Evolutionary conservation across 2,113 vertebrate genomes (phyloP).

Genomic region (Carollia perspicillata): DNA sequence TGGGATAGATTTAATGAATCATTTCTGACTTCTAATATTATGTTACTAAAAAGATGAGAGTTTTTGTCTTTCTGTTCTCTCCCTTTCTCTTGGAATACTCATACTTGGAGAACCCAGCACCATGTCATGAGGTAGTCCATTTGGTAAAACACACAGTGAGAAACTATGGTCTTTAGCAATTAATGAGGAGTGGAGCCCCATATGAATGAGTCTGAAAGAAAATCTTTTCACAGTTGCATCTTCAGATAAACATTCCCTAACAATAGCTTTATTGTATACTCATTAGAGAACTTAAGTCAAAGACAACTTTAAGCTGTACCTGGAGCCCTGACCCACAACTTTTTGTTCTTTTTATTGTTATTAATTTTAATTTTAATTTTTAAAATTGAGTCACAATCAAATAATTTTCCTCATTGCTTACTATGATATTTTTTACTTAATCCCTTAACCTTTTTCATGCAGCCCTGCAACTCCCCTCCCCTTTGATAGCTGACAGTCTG

Average conservation of each 20-base stretch:
- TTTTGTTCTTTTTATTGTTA: too few species aligned
- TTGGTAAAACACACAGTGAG: not conserved
- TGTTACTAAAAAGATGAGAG: not conserved
- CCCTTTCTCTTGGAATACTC: not conserved
- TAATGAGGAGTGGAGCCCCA: not conserved
- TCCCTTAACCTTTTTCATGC: too few species aligned
- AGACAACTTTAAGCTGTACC: not conserved
- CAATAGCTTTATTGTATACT: not conserved
- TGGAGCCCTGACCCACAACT: not conserved
- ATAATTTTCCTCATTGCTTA: too few species aligned
- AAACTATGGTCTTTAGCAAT: not conserved
- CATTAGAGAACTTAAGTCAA: not conserved
- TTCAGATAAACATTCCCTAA: not conserved
- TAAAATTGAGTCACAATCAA: too few species aligned
- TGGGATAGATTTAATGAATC: not conserved
- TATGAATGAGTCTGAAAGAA: not conserved
- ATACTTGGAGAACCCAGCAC: too few species aligned
- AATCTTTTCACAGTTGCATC: not conserved
- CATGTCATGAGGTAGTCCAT: rapidly evolving
- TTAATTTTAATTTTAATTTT: too few species aligned
- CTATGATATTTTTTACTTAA: too few species aligned
- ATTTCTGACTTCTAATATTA: not conserved
- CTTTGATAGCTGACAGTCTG: too few species aligned
- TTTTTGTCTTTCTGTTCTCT: not conserved
- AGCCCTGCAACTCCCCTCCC: too few species aligned